Evolutionary conservation across 2,888 invertebrate species (phyloP), one percentile per base, ranked within the genome.

Genomic region (Lochmaea capreae): DNA sequence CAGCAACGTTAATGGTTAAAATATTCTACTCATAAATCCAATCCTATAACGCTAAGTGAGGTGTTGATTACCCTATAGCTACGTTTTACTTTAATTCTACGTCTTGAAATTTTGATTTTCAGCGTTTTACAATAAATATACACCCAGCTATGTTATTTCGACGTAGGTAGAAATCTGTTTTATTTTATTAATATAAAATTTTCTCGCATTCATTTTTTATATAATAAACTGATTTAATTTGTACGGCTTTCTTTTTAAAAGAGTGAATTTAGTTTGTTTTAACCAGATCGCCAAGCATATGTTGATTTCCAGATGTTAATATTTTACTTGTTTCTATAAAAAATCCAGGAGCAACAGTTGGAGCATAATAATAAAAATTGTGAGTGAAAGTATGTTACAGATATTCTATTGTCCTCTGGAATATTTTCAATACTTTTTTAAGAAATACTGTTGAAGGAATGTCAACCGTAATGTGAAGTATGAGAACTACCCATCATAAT

Each of bases 11-110:
- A 43, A 43, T 43, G 43, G 10, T 43, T 43, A 43, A n/a, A 43
- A 12, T 43, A 43, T 43, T 43, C 12, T 43, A 3, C 43, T 3
- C 2, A 43, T 43, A 10, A 43, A 11, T 43, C 12, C 12, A 43
- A 43, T 43, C 11, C 16, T 57, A 57, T 57, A 65, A 65, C n/a
- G n/a, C 52, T 65, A 65, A n/a, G 33, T 65, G 49, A 65, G 52
- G 54, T 65, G 65, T 65, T 65, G 65, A 65, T 46, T 65, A 22
- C 39, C 65, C 65, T 43, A 39, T 42, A 54, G 65, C 52, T 33
- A 54, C 65, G 65, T 65, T 65, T 65, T 52, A 52, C 65, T 65
- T 65, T 65, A 54, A 52, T 65, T 54, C 49, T 52, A 65, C 11
- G 52, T 54, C 52, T 66, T 66, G 66, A 33, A 66, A 66, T 66